Base-by-base conservation (phyloP, 2,113 vertebrate genomes). In the Ahaetulla prasina region DNA sequence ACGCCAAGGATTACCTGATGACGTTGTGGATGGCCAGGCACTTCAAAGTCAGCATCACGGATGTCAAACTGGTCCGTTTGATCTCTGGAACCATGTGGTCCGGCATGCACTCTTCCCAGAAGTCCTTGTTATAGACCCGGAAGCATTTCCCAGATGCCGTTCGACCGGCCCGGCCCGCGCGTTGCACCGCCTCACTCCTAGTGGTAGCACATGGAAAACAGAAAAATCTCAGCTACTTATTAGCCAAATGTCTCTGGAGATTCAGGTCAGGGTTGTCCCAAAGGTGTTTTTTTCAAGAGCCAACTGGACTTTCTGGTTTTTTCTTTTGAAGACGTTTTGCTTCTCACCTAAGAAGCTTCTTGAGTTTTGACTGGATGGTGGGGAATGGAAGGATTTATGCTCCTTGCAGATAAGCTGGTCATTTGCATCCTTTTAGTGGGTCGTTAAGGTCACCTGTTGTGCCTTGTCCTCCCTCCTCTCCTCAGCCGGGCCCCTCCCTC, bases 21-120 rank as follows among this genome's bases (percentile, higher is more conserved):
- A 99, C 99, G 96, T 99, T 98, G 35, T 99, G 99, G 91, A 99
- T 98, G 0, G 98, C 98, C 60, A 99, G 98, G 96, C 99, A 99
- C 95, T 99, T 99, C 94, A 99, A 97, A 88, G 99, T 99, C 93
- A 99, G 98, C 93, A 99, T 96, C 50, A 99, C 99, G 35, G 98
- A 97, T 0, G 98, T 99, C 95, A 99, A 97, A 88, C 99, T 99
- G 74, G 97, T 99, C 95, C 99, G 98, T 95, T 98, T 98, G 96
- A 99, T 99, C 97, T 99, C 99, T 1, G 99, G 99, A 87, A 99
- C 96, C 0, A 98, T 99, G 95, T 99, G 99, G 12, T 99, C 97
- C 0, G 98, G 98, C 99, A 99, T 99, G 94, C 98, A 99, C 25
- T 97, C 98, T 90, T 99, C 98, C 99, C 99, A 99, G 97, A 99